phyloP scores from a whole-genome alignment of 2,113 vertebrate species.

The Diadophis punctatus region DNA sequence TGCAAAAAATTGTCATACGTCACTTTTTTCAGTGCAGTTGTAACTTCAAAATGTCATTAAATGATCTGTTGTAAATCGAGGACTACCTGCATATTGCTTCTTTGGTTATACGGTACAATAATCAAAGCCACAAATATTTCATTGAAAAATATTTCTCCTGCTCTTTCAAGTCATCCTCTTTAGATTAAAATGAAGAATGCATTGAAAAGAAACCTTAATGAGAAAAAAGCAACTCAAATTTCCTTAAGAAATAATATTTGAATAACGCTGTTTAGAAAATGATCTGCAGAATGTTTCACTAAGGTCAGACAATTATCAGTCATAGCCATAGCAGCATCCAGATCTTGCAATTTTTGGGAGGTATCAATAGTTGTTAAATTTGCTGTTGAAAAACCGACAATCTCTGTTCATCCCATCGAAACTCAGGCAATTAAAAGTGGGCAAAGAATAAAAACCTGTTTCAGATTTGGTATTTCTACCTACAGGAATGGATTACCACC shows the following conservation, averaged over 20 bases:
- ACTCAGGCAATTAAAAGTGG: neutral
- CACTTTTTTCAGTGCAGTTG: no score
- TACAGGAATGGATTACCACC: no score
- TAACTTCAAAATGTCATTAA: no score
- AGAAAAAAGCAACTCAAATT: neutral
- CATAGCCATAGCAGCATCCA: neutral
- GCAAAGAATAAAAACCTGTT: neutral
- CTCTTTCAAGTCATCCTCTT: neutral
- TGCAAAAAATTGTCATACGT: no score
- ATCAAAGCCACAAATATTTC: slow-evolving; percentile 8
- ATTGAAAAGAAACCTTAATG: neutral
- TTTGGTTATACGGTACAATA: neutral
- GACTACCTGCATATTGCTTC: neutral
- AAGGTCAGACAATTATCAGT: neutral
- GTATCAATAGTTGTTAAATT: neutral
- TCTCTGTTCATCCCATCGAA: neutral
- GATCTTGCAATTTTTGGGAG: neutral
- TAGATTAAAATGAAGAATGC: neutral
- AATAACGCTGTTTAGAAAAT: neutral
- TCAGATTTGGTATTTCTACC: neutral
- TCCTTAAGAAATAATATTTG: neutral
- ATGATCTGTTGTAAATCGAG: no score
- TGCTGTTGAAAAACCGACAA: neutral
- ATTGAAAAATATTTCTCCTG: neutral
- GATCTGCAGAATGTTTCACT: neutral